phyloP scores from a whole-genome alignment of 2,888 invertebrate genomes.

The Noctua fimbriata region DNA sequence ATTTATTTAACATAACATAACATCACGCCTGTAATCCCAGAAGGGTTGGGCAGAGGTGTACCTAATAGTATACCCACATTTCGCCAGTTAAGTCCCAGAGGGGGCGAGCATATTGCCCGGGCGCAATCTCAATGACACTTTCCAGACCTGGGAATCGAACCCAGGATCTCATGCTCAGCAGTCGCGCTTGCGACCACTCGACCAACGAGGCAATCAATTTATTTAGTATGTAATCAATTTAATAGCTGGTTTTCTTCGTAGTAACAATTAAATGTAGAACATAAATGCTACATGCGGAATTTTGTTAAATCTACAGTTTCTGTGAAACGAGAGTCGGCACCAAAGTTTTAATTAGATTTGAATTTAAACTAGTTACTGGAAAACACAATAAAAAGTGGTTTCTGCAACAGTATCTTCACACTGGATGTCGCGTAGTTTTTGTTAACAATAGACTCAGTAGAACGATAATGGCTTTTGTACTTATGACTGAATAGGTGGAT shows the following conservation, averaged over 20 bases:
- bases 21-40: no score
- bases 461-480: not conserved
- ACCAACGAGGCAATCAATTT: not conserved
- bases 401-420: not conserved
- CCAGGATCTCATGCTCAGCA: no score
- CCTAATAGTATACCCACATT: no score
- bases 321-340: not conserved
- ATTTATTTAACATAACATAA: no score
- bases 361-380: slow-evolving; percentile 10
- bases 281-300: not conserved
- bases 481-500: not conserved
- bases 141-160: no score
- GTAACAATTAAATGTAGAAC: not conserved
- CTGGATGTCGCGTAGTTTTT: not conserved
- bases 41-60: no score
- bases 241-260: not conserved
- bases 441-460: not conserved
- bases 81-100: no score
- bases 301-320: not conserved
- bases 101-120: no score
- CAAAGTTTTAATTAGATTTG: slow-evolving; percentile 26
- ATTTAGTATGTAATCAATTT: not conserved
- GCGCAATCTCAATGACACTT: no score
- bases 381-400: slow-evolving; percentile 14
- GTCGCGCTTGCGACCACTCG: no score